A percentile compares a stretch with the other conserved stretches of the same genome.
Evolutionary conservation across 2,888 invertebrate species (phyloP).

Genomic region (Cephus pulcher): DNA sequence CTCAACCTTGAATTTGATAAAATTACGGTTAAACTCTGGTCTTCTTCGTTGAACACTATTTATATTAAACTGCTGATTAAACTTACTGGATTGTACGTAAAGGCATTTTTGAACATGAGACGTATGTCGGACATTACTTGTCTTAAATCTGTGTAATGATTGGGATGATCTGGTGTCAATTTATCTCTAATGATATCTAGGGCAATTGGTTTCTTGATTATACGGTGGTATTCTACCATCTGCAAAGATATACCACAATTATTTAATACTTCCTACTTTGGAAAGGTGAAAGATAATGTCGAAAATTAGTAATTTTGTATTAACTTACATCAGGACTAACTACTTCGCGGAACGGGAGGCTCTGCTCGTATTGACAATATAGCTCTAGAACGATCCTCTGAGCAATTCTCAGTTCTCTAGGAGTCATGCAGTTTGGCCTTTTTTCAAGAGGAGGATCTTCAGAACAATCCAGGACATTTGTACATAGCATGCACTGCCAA

Average conservation of each 20-base stretch:
- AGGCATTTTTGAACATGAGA: slow-evolving; percentile 89
- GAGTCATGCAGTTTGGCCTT: slow-evolving; percentile 68
- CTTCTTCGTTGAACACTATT: neutral
- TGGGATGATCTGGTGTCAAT: slow-evolving; percentile 78
- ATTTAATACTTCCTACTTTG: slow-evolving; percentile 12
- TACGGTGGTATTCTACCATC: slow-evolving; percentile 77
- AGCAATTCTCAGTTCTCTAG: slow-evolving; percentile 77
- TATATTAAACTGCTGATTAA: slow-evolving; percentile 11
- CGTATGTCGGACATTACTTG: slow-evolving; percentile 85
- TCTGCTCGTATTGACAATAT: slow-evolving; percentile 91
- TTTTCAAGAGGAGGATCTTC: slow-evolving; percentile 68
- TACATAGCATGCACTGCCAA: slow-evolving; percentile 93
- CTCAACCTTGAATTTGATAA: slow-evolving; percentile 71
- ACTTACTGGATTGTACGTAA: slow-evolving; percentile 84
- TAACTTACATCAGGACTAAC: slow-evolving; percentile 79
- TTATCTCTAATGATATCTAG: slow-evolving; percentile 85
- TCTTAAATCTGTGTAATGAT: slow-evolving; percentile 80
- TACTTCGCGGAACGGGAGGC: slow-evolving; percentile 88
- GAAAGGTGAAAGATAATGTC: slow-evolving; percentile 35
- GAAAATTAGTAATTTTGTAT: slow-evolving; percentile 41
- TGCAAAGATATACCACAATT: slow-evolving; percentile 41
- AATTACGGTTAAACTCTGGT: neutral
- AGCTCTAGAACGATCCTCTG: slow-evolving; percentile 90
- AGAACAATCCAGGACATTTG: slow-evolving; percentile 79
- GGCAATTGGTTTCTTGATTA: slow-evolving; percentile 85